A percentile compares a stretch with the other conserved stretches of the same genome.
These are phyloP conservation scores for Calyptommatus sinebrachiatus DNA, from an alignment of 2,113 vertebrate genomes.

Conservation along the genomic window DNA sequence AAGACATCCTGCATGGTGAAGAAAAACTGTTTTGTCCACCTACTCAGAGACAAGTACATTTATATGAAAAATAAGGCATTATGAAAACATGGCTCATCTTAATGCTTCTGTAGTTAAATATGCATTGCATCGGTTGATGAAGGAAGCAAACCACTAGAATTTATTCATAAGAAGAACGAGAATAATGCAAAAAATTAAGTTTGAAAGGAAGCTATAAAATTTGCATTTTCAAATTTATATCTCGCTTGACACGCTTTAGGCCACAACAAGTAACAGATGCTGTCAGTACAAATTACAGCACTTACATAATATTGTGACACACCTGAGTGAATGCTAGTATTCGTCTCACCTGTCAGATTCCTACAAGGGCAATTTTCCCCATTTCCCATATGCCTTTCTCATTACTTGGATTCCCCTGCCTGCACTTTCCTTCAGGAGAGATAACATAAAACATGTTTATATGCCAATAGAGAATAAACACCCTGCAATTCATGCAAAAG, in stretches of 20 bases:
- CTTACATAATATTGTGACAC: slow-evolving; percentile 43
- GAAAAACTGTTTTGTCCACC: neutral
- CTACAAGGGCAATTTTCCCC: slow-evolving; percentile 29
- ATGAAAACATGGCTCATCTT: slow-evolving; percentile 3
- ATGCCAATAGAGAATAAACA: neutral
- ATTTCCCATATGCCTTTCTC: slow-evolving; percentile 29
- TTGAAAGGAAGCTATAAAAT: slow-evolving; percentile 49
- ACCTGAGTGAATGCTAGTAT: slow-evolving; percentile 44
- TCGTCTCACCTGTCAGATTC: slow-evolving; percentile 33
- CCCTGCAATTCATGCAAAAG: neutral
- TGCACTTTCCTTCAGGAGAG: neutral
- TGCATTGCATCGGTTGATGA: neutral
- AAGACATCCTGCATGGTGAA: neutral
- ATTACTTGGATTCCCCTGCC: neutral
- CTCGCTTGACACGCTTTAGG: slow-evolving; percentile 43
- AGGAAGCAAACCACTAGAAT: slow-evolving; percentile 36
- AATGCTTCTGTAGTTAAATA: slow-evolving; percentile 11
- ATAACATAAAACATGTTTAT: neutral
- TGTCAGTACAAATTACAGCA: slow-evolving; percentile 54
- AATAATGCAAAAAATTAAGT: slow-evolving; percentile 51
- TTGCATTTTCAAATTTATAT: slow-evolving; percentile 59
- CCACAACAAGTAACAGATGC: slow-evolving; percentile 59
- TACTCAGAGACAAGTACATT: neutral
- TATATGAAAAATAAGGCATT: slow-evolving; percentile 21
- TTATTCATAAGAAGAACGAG: slow-evolving; percentile 45